Percentiles rank a stretch among this genome's conserved stretches.
Evolutionary conservation across 2,797 vertebrate species (phyloP).

Genomic region (Ambastaia sidthimunki): DNA sequence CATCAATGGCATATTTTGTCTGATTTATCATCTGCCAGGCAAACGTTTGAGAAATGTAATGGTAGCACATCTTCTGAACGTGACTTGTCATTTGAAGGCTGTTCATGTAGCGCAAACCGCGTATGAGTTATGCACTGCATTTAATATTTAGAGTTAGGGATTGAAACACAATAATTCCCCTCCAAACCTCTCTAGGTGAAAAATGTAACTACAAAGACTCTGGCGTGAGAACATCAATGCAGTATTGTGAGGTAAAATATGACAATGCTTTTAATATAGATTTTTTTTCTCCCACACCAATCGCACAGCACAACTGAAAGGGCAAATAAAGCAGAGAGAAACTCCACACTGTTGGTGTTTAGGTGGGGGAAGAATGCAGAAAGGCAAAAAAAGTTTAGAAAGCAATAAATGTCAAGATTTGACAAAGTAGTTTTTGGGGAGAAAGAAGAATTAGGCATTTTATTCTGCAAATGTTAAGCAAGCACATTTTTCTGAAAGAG

Average conservation of each 20-base stretch:
- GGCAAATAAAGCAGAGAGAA: neutral
- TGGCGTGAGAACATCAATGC: neutral
- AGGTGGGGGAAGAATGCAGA: neutral
- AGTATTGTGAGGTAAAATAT: neutral
- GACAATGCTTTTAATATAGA: neutral
- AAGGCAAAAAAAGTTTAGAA: neutral
- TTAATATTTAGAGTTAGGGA: neutral
- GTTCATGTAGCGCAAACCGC: no score
- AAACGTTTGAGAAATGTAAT: neutral
- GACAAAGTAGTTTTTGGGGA: neutral
- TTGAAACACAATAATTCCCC: neutral
- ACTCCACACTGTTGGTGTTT: neutral
- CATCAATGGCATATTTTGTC: neutral
- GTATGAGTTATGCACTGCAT: neutral
- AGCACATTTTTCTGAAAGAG: conserved; percentile 24
- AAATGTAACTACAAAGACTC: conserved; percentile 1
- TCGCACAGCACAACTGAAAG: neutral
- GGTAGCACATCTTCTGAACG: neutral
- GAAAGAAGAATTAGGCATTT: conserved; percentile 1
- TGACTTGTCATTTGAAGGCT: neutral
- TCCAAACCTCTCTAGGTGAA: neutral
- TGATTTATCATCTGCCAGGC: neutral
- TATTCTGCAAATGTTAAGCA: conserved; percentile 20
- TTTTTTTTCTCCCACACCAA: neutral
- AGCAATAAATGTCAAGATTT: conserved; percentile 2